Percentiles rank a stretch among this genome's conserved stretches.
These are phyloP conservation scores for Callyntrura sp. DNA, from an alignment of 2,888 invertebrate species.

Conservation along the genomic window DNA sequence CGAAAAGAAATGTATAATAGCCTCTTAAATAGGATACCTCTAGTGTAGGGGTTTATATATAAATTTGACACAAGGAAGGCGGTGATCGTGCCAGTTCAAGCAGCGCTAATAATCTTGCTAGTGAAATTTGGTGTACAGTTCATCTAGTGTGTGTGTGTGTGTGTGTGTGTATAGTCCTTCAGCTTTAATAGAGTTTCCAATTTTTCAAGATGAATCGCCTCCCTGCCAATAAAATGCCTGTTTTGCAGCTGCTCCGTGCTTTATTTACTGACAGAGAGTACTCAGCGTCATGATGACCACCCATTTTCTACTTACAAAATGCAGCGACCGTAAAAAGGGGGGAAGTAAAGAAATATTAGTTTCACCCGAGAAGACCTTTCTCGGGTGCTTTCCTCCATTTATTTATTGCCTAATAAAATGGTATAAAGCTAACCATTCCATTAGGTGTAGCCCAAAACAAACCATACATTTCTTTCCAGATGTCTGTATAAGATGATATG, in stretches of 20 bases:
- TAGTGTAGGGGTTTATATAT: background rate
- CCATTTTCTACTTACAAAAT: background rate
- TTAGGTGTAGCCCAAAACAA: background rate
- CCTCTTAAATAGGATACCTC: background rate
- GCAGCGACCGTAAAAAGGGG: background rate
- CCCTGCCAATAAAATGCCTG: constrained; percentile 11
- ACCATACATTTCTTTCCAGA: background rate
- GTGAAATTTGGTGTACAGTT: background rate
- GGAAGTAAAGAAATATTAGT: background rate
- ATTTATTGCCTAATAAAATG: constrained; percentile 41
- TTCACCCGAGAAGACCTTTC: constrained; percentile 12
- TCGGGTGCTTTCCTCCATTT: background rate
- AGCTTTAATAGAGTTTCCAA: constrained; percentile 7
- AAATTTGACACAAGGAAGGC: background rate
- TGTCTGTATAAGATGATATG: background rate
- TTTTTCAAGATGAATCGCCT: constrained; percentile 48
- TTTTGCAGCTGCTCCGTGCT: background rate
- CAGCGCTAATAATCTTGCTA: background rate
- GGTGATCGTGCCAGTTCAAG: background rate
- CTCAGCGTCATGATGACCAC: constrained; percentile 1
- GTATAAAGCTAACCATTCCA: constrained; percentile 29
- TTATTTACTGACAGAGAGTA: background rate
- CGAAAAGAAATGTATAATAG: background rate
- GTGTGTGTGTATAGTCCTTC: background rate
- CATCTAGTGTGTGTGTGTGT: no score